Evolutionary conservation across 2,797 vertebrate species (phyloP).

Genomic region (Eidolon dupreanum): DNA sequence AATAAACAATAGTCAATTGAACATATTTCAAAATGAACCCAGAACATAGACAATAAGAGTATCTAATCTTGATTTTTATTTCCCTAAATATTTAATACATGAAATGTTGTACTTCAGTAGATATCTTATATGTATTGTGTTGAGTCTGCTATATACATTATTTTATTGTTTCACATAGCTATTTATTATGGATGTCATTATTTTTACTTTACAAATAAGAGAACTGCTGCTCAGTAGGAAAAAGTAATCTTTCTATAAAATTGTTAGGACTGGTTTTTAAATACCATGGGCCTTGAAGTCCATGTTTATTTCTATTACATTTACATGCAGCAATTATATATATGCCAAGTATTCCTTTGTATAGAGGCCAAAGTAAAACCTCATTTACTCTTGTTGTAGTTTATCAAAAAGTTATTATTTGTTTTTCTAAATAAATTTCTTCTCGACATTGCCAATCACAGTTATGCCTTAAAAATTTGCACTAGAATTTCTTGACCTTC

Average conservation of each 20-base stretch:
- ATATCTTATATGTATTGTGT: neutral
- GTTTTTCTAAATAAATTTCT: constrained; percentile 21
- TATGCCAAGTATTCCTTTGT: constrained; percentile 3
- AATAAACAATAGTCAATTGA: constrained; percentile 16
- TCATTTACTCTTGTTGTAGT: neutral
- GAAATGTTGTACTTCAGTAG: neutral
- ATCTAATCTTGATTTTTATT: neutral
- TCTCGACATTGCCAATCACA: neutral
- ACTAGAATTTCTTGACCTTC: constrained; percentile 15
- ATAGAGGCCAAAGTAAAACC: neutral
- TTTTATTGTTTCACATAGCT: neutral
- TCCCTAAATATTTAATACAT: neutral
- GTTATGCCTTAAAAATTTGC: neutral
- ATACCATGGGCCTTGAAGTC: neutral
- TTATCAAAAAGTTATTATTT: neutral
- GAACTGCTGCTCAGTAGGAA: neutral
- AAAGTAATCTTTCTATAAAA: neutral
- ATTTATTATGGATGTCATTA: neutral
- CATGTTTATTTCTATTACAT: neutral
- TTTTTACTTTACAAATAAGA: constrained; percentile 8
- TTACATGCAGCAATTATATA: neutral
- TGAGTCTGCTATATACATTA: neutral
- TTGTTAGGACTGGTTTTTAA: neutral
- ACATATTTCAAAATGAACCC: neutral
- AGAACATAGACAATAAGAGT: neutral